Evolutionary conservation across 2,888 invertebrate species (phyloP), one percentile per base, ranked within the genome.

Genomic region (Cyaniris semiargus): DNA sequence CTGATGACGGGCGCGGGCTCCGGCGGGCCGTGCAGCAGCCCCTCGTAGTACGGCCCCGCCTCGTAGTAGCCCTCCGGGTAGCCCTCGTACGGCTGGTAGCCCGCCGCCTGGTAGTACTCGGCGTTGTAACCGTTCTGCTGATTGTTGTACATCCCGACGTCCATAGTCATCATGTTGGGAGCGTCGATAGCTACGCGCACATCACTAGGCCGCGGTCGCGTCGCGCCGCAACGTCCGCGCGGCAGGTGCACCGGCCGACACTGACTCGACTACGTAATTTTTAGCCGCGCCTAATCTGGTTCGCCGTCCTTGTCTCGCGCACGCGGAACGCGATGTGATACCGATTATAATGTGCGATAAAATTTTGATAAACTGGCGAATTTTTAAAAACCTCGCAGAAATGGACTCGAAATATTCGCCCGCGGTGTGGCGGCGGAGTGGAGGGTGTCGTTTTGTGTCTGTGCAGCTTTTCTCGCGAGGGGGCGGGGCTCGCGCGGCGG

Each of bases 111-210:
- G 85, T 95, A 95, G 82, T 95, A 94, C 84, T 93, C 92, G 80
- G 88, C 90, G 84, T 93, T 92, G 81, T 94, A 94, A 85, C 92
- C 90, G 87, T 94, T 95, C 89, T 95, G 95, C 88, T 95, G 95
- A 90, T 95, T 95, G 87, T 96, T 96, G 95, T 96, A 96, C 96
- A 96, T 96, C 87, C 96, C 96, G 95, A 96, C 95, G 95, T 96
- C 96, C 96, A 96, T 96, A 95, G 95, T 96, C 96, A 96, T 96
- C 96, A 96, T 96, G 92, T 89, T 90, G 90, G 84, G 86, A 83
- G 86, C 89, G 86, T 89, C 88, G 88, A 89, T 87, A 88, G 91
- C 87, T 88, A 87, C 88, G 89, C 90, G 88, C 91, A 92, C 92
- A 90, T 88, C 91, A 92, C 93, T 89, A 86, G 79, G 80, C 80